A percentile compares a stretch with the other conserved stretches of the same genome.
These are phyloP conservation scores for Drosophila gaucha DNA, from an alignment of 2,888 invertebrate species.

Conservation along the genomic window DNA sequence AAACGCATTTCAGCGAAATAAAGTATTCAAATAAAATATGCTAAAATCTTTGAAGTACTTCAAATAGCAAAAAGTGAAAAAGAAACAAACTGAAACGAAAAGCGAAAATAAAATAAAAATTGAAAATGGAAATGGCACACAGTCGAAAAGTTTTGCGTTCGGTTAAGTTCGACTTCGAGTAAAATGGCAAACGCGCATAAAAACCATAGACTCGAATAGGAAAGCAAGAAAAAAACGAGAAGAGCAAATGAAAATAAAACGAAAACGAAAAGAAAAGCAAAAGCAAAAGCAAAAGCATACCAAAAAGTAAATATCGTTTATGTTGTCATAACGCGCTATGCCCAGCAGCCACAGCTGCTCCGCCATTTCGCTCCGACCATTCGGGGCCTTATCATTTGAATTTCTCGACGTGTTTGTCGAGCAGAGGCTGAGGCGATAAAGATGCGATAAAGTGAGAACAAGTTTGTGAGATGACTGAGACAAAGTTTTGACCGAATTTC, in stretches of 20 bases:
- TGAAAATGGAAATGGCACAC: constrained; percentile 46
- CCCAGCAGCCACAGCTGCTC: constrained; percentile 55
- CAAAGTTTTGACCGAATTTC: constrained; percentile 75
- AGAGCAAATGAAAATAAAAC: constrained; percentile 9
- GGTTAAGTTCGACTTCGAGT: constrained; percentile 28
- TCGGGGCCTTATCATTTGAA: constrained; percentile 73
- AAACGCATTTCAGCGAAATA: constrained; percentile 76
- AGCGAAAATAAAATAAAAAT: constrained; percentile 31
- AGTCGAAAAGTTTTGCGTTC: constrained; percentile 68
- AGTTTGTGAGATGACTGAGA: constrained; percentile 56
- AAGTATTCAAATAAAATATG: constrained; percentile 81
- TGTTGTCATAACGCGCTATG: constrained; percentile 80
- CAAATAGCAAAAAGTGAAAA: constrained; percentile 74
- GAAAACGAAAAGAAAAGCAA: constrained; percentile 3
- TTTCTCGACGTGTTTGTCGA: constrained; percentile 76
- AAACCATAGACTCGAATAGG: constrained; percentile 58
- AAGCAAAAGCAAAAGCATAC: constrained; percentile 27
- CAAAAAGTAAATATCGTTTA: constrained; percentile 80
- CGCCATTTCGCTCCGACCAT: constrained; percentile 3
- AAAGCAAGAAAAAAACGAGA: constrained; percentile 14
- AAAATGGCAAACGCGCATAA: constrained; percentile 63
- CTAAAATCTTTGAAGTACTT: constrained; percentile 81
- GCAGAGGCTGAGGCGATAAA: constrained; percentile 71
- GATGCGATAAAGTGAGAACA: constrained; percentile 80
- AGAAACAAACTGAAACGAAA: constrained; percentile 44